Evolutionary conservation across 1,140 invertebrate genomes (phyloP).

Genomic region (Charaxes varanes): DNA sequence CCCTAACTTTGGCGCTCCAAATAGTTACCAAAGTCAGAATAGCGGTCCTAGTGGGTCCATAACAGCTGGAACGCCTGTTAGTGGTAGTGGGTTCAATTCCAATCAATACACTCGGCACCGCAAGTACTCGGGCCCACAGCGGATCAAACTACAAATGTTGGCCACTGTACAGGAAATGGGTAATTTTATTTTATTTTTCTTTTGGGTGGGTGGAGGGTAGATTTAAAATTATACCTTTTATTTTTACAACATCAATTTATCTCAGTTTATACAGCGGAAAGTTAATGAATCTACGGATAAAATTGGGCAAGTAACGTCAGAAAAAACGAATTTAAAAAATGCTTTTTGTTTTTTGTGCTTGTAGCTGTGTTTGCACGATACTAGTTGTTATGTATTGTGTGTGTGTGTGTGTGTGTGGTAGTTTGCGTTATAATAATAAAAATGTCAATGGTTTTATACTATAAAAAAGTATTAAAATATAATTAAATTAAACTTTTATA

Average conservation of each 20-base stretch:
- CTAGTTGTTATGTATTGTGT: slow-evolving; percentile 4
- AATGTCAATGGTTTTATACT: too few species aligned
- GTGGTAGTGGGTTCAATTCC: slow-evolving; percentile 15
- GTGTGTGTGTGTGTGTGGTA: slow-evolving; percentile 12
- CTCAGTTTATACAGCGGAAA: too few species aligned
- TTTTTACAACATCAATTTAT: too few species aligned
- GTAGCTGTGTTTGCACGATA: slow-evolving; percentile 2
- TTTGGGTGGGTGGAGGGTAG: slow-evolving; percentile 17
- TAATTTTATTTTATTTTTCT: slow-evolving; percentile 45
- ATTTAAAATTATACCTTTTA: too few species aligned
- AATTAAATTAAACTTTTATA: too few species aligned
- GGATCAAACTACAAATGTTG: slow-evolving; percentile 64
- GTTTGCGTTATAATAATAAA: too few species aligned
- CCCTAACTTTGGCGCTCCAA: too few species aligned
- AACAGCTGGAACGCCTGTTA: slow-evolving; percentile 38
- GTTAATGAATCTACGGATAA: too few species aligned
- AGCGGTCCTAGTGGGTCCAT: slow-evolving; percentile 34
- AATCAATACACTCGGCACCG: slow-evolving; percentile 45
- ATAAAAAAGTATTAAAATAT: too few species aligned
- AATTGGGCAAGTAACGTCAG: not conserved
- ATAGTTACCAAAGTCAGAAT: slow-evolving; percentile 5
- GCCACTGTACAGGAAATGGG: slow-evolving; percentile 72
- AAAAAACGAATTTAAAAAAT: not conserved
- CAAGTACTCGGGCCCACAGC: slow-evolving; percentile 66
- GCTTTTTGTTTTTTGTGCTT: slow-evolving; percentile 1